Conservation (phyloP, 2,113 vertebrate genomes). For the Psettodes erumei region DNA sequence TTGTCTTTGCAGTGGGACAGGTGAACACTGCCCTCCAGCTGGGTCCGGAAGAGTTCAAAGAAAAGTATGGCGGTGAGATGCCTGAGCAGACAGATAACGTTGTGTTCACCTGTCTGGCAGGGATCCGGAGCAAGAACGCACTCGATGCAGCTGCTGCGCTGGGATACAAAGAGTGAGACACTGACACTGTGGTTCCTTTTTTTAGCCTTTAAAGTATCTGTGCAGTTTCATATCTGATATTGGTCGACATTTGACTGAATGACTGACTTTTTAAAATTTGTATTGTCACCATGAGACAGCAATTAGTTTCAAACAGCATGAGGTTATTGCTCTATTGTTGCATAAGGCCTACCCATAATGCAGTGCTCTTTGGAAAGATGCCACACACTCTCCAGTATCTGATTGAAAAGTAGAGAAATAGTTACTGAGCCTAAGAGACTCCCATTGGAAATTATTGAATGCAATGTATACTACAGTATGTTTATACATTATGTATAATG, state of each 20-base stretch:
- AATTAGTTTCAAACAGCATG: neutral
- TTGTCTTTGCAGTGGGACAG: slow-evolving; percentile 84
- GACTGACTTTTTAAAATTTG: slow-evolving; percentile 11
- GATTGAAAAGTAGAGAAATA: neutral
- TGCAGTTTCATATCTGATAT: neutral
- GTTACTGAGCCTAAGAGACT: neutral
- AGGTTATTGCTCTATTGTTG: slow-evolving; percentile 21
- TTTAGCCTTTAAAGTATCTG: too few species aligned
- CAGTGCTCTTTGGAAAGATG: slow-evolving; percentile 9
- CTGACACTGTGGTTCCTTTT: too few species aligned
- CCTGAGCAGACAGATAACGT: slow-evolving; percentile 85
- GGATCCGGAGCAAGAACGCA: slow-evolving; percentile 89
- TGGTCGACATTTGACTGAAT: neutral
- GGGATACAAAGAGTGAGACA: slow-evolving; percentile 89
- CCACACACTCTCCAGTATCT: neutral
- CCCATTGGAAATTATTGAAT: neutral
- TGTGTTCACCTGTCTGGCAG: slow-evolving; percentile 91
- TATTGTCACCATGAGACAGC: neutral
- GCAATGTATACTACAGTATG: neutral
- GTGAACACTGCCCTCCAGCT: slow-evolving; percentile 88
- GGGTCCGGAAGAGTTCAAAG: slow-evolving; percentile 84
- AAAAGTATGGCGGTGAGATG: slow-evolving; percentile 87
- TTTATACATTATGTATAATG: neutral
- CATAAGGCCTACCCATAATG: slow-evolving; percentile 5
- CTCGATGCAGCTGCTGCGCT: slow-evolving; percentile 83